Evolutionary conservation across 2,888 invertebrate genomes (phyloP), one percentile per base, ranked within the genome.

Genomic region (Aleiodes testaceus): DNA sequence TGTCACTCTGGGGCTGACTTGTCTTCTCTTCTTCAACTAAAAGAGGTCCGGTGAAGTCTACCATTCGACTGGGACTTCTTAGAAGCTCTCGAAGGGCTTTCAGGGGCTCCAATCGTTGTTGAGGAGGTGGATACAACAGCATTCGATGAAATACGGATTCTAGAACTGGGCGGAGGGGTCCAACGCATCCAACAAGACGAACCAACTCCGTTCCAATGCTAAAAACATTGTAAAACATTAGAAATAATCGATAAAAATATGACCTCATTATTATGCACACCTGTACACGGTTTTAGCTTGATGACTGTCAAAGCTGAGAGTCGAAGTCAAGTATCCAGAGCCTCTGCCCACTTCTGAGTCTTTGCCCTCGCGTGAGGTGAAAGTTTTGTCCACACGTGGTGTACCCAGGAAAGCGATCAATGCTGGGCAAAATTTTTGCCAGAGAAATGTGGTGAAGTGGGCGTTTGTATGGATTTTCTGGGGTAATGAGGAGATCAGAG

Each of bases 71-170:
- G 0, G 96, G 95, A 78, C 93, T 93, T 76, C 92, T 91, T 18
- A 95, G 89, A 26, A 97, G 89, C 88, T 97, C 97, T 76, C 94
- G 91, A 1, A 95, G 91, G 77, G 96, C 95, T 74, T 94, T 91
- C 30, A 98, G 84, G 0, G 97, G 94, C 80, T 97, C 97, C 7
- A 95, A 90, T 50, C 97, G 90, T 84, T 96, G 95, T 50, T 93
- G 91, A 0, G 95, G 93, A 0, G 95, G 94, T 14, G 97, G 97
- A 87, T 97, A 93, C 0, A 97, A 89, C 3, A 97, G 88, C 94
- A 97, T 96, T 69, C 97, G 91, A 87, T 98, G 97, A 84, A 97
- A 97, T 1, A 98, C 89, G 0, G 97, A 97, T 85, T 97, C 97
- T 53, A 98, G 88, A 50, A 97, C 97, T 7, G 97, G 97, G 12